A percentile compares a stretch with the other conserved stretches of the same genome.
phyloP scores from a whole-genome alignment of 1,140 invertebrate species.

The Hylaeus volcanicus region DNA sequence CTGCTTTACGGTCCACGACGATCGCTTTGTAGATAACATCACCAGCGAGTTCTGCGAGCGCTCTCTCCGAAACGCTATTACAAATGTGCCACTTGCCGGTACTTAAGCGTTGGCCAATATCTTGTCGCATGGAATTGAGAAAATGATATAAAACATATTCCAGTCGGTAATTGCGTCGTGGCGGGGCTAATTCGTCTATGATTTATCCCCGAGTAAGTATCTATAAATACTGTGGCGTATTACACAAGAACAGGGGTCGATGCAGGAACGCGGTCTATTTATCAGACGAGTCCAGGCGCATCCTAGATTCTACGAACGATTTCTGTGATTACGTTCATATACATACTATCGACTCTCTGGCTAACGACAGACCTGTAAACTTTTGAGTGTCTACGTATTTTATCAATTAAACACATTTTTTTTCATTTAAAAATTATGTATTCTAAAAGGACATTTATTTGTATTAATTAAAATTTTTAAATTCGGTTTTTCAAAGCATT shows the following conservation, averaged over 20 bases:
- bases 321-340: neutral
- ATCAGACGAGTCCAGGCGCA: slow-evolving; percentile 19
- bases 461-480: too few relatives aligned
- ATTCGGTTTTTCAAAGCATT: too few relatives aligned
- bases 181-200: slow-evolving; percentile 18
- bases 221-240: slow-evolving; percentile 27
- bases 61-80: slow-evolving; percentile 51
- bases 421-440: too few relatives aligned
- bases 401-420: too few relatives aligned
- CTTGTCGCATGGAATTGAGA: slow-evolving; percentile 44
- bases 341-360: too few relatives aligned
- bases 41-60: slow-evolving; percentile 22
- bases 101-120: slow-evolving; percentile 33
- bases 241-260: slow-evolving; percentile 17
- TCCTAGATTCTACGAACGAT: slow-evolving; percentile 32
- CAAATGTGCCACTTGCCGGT: slow-evolving; percentile 33
- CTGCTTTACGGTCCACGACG: slow-evolving; percentile 41
- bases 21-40: slow-evolving; percentile 50
- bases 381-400: too few relatives aligned
- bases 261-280: slow-evolving; percentile 19
- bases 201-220: slow-evolving; percentile 28
- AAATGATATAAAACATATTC: slow-evolving; percentile 47
- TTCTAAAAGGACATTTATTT: too few relatives aligned
- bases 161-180: slow-evolving; percentile 35
- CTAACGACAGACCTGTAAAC: too few relatives aligned